A percentile compares a stretch with the other conserved stretches of the same genome.
phyloP scores from a whole-genome alignment of 2,888 invertebrate species.

The Fragum sueziense region DNA sequence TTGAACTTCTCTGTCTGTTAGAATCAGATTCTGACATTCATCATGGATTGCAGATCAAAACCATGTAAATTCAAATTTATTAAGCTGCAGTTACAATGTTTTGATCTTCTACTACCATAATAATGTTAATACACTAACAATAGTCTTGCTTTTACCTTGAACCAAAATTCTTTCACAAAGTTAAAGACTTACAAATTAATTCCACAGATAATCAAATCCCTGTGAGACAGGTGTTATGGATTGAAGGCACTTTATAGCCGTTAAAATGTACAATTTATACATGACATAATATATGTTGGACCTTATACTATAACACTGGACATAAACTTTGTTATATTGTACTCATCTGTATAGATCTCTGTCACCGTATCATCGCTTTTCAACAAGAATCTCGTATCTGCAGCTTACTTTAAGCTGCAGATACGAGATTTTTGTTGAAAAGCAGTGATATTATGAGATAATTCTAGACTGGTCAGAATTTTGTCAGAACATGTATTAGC shows the following conservation, averaged over 20 bases:
- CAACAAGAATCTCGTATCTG: too few species aligned
- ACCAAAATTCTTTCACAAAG: background rate
- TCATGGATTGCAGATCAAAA: too few species aligned
- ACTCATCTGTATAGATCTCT: background rate
- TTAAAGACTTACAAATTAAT: conserved; percentile 11
- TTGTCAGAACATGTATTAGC: background rate
- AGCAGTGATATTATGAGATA: background rate
- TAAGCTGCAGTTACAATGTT: too few species aligned
- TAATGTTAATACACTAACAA: background rate
- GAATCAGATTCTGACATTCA: background rate
- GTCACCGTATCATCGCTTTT: background rate
- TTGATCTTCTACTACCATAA: background rate
- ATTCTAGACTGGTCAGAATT: background rate
- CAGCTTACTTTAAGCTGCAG: too few species aligned
- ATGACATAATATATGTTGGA: background rate
- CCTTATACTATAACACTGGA: background rate
- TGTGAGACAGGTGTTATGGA: conserved; percentile 17
- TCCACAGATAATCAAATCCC: conserved; percentile 5
- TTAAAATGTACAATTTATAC: conserved; percentile 4
- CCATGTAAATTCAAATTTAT: too few species aligned
- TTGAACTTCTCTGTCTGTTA: background rate
- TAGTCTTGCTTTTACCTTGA: background rate
- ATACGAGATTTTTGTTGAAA: too few species aligned
- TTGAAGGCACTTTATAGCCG: conserved; percentile 46
- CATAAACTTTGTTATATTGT: background rate